Base-by-base conservation (phyloP, 2,888 invertebrate genomes). In the Tenthredo notha region DNA sequence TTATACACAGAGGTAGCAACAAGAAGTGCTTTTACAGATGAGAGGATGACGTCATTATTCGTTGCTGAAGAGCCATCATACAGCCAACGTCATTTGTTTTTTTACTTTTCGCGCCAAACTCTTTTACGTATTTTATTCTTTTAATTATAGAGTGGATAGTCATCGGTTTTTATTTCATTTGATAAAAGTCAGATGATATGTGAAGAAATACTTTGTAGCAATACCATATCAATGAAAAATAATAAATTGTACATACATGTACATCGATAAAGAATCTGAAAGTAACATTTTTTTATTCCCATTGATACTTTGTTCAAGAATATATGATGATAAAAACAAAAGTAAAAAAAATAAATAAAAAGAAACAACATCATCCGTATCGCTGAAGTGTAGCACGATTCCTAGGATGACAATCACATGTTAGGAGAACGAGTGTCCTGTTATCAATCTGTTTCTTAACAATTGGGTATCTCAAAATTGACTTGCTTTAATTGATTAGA, bases 81-180 rank as follows among this genome's bases (percentile, higher is more conserved):
- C 12, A 1, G 61, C n/a, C 40, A 61, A 77, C 80, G 80, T 80
- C 65, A 58, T 37, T 61, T 80, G 80, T 80, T 80, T 80, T 80
- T 61, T 80, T 21, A 25, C 58, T 80, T 33, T 37, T 1, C 6
- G 37, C 80, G 80, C 80, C 80, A 80, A 61, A 61, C 21, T 61
- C 58, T 61, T 77, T 33, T 10, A 77, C 77, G 77, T 77, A 37
- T 77, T 54, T 77, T 47, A 50, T 50, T 29, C 25, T 10, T 54
- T 50, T 33, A 29, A 29, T 77, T 29, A 50, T 77, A 77, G 54
- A 54, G 33, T 43, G 75, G 7, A 75, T 37, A 43, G 18, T 25
- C 5, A 43, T 74, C 43, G 40, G 10, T 12, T 43, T 74, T 9
- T 12, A 25, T 43, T 43, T n/a, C n/a, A 74, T 40, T 21, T n/a